Percentiles rank a stretch among this genome's conserved stretches.
Evolutionary conservation across 2,888 invertebrate species (phyloP).

Genomic region (Alentia gelatinosa): DNA sequence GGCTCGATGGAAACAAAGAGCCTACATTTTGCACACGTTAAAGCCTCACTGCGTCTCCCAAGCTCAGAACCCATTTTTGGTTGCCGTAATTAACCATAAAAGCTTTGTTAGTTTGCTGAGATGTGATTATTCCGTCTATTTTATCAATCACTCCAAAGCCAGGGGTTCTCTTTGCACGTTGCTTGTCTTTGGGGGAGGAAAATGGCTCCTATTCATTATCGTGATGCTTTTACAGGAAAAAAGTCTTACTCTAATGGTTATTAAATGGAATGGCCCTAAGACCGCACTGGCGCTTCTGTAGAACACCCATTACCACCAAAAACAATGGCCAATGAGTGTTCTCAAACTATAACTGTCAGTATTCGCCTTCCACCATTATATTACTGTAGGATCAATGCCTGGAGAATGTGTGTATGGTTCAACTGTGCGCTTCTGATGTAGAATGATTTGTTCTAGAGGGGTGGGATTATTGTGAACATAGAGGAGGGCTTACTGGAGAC

Average conservation of each 20-base stretch:
- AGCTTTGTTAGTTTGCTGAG: not conserved
- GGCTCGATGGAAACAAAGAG: not conserved
- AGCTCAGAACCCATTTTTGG: not conserved
- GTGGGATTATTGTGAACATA: no score
- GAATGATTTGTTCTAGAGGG: no score
- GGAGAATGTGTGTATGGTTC: no score
- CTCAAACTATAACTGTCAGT: no score
- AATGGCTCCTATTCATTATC: not conserved
- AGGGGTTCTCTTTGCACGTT: not conserved
- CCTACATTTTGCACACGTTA: not conserved
- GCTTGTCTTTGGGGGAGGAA: not conserved
- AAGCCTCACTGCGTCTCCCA: not conserved
- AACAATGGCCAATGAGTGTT: not conserved
- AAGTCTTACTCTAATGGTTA: not conserved
- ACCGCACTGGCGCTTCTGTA: not conserved
- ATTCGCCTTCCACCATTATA: no score
- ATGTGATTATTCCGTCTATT: slow-evolving; percentile 25
- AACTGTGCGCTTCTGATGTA: no score
- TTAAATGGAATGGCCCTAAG: not conserved
- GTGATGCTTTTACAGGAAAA: no score
- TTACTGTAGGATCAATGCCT: no score
- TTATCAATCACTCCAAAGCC: not conserved
- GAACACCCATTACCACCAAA: slow-evolving; percentile 3
- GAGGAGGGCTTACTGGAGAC: no score
- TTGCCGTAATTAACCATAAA: slow-evolving; percentile 9